Percentiles rank a stretch among this genome's conserved stretches.
Conservation (phyloP, 1,140 invertebrate species). For the Pararge aegeria region DNA sequence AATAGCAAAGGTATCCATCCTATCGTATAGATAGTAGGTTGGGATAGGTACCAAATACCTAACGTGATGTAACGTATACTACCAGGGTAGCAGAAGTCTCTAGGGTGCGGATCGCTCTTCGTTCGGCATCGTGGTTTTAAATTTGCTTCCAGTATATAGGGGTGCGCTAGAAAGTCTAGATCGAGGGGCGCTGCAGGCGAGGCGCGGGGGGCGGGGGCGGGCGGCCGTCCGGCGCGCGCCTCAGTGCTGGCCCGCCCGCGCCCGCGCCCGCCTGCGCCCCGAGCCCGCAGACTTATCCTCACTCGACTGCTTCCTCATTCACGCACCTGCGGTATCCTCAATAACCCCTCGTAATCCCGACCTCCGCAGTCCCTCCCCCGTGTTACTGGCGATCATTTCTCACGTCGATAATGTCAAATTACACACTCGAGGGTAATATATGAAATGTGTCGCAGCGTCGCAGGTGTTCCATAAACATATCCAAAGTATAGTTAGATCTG, state of each 20-base stretch:
- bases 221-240: slow-evolving; percentile 61
- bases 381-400: background rate
- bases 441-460: slow-evolving; percentile 20
- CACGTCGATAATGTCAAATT: slow-evolving; percentile 4
- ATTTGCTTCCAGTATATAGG: slow-evolving; percentile 12
- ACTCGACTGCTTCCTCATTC: slow-evolving; percentile 46
- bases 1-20: no score
- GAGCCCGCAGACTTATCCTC: slow-evolving; percentile 61
- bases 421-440: slow-evolving; percentile 6
- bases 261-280: slow-evolving; percentile 62
- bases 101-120: background rate
- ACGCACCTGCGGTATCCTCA: slow-evolving; percentile 52
- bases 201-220: slow-evolving; percentile 50
- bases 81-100: background rate
- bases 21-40: no score
- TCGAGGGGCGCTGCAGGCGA: slow-evolving; percentile 45
- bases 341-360: slow-evolving; percentile 27
- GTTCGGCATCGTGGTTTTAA: background rate
- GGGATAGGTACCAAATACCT: no score
- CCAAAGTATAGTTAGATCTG: slow-evolving; percentile 3
- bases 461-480: slow-evolving; percentile 11
- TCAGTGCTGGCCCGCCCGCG: slow-evolving; percentile 69
- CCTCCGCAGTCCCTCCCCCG: slow-evolving; percentile 2
- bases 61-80: background rate
- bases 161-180: slow-evolving; percentile 43